Evolutionary conservation across 2,797 vertebrate genomes (phyloP).

Genomic region (Sardinella longiceps): DNA sequence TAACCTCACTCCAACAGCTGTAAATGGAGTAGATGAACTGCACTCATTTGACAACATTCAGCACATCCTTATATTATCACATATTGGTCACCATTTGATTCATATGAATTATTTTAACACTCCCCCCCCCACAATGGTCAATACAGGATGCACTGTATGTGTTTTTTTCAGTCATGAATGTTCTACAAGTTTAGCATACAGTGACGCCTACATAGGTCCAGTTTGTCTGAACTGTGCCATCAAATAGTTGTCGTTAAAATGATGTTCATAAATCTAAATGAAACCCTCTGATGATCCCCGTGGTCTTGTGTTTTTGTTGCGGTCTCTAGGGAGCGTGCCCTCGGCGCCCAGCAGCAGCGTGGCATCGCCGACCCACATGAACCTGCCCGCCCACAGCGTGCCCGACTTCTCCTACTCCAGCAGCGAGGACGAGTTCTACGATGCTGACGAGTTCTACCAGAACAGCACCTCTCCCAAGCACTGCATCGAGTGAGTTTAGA

Average conservation of each 20-base stretch:
- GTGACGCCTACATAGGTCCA: too few relatives aligned
- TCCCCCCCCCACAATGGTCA: background rate
- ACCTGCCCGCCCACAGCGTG: conserved; percentile 90
- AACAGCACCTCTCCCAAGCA: conserved; percentile 92
- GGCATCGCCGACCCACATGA: conserved; percentile 91
- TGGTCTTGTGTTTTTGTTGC: background rate
- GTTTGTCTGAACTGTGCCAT: background rate
- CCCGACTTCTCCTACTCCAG: conserved; percentile 99
- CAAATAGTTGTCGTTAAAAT: background rate
- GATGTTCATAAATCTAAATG: background rate
- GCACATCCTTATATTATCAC: background rate
- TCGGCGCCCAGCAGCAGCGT: conserved; percentile 94
- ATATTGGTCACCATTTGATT: background rate
- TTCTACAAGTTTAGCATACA: background rate
- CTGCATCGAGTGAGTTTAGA: conserved; percentile 88
- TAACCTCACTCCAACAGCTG: background rate
- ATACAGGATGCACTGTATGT: background rate
- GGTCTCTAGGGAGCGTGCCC: conserved; percentile 85
- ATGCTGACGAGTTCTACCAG: conserved; percentile 97
- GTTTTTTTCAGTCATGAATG: background rate
- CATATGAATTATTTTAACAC: background rate
- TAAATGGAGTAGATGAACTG: background rate
- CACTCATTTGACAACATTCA: background rate
- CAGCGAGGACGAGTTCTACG: conserved; percentile 99
- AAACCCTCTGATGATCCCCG: background rate